Conservation (phyloP, 2,888 invertebrate species). For the Elmis aenea region DNA sequence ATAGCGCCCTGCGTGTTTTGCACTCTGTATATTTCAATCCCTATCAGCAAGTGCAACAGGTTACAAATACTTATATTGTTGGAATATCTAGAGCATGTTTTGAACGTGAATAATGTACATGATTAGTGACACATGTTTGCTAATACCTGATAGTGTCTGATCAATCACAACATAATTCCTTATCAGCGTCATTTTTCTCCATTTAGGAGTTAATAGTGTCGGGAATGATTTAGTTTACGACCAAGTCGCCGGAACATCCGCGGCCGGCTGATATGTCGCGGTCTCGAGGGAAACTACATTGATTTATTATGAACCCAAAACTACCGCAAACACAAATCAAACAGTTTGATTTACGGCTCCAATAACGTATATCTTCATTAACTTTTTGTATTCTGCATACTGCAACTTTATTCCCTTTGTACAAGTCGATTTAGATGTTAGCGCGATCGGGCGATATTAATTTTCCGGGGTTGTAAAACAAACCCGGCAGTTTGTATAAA, state of each 20-base stretch:
- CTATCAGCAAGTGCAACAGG: too few relatives aligned
- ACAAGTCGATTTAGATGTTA: too few relatives aligned
- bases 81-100: too few relatives aligned
- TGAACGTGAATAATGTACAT: too few relatives aligned
- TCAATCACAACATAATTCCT: constrained; percentile 11
- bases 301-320: constrained; percentile 41
- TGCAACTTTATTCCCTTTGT: too few relatives aligned
- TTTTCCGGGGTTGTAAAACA: too few relatives aligned
- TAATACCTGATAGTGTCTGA: not conserved
- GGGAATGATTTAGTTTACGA: constrained; percentile 36
- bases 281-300: constrained; percentile 31
- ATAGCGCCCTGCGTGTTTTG: too few relatives aligned
- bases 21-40: too few relatives aligned
- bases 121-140: too few relatives aligned
- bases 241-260: constrained; percentile 30
- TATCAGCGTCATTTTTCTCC: constrained; percentile 19
- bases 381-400: constrained; percentile 15
- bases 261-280: constrained; percentile 28
- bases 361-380: constrained; percentile 44
- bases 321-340: constrained; percentile 43
- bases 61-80: too few relatives aligned
- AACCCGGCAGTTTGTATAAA: too few relatives aligned
- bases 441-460: too few relatives aligned
- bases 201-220: constrained; percentile 28
- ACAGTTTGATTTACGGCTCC: constrained; percentile 39